phyloP scores from a whole-genome alignment of 2,113 vertebrate genomes.

The Nerophis ophidion region DNA sequence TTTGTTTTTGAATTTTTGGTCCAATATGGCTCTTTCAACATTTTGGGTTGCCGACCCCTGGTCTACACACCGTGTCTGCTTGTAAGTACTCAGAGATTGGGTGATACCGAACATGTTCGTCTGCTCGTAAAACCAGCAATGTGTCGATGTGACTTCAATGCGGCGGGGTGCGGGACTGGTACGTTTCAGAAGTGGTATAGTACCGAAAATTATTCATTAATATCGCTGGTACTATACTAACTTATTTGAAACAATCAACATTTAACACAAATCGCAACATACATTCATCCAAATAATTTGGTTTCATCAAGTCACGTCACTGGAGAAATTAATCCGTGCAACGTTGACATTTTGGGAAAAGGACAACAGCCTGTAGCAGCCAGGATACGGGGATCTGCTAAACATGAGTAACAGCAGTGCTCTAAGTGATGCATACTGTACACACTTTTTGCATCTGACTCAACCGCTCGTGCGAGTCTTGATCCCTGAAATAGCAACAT shows the following conservation, averaged over 20 bases:
- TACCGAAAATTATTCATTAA: no score
- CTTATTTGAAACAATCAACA: constrained; percentile 68
- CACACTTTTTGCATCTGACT: constrained; percentile 32
- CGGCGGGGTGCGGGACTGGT: no score
- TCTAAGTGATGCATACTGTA: constrained; percentile 25
- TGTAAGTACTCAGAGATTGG: no score
- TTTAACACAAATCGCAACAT: constrained; percentile 62
- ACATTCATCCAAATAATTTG: constrained; percentile 63
- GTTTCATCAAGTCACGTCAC: constrained; percentile 52
- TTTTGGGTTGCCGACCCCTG: no score
- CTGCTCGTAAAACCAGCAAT: no score
- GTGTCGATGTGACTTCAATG: no score
- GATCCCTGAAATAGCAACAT: constrained; percentile 44
- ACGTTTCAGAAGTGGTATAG: no score
- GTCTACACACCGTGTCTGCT: no score
- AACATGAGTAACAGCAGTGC: constrained; percentile 30
- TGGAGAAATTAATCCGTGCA: constrained; percentile 44
- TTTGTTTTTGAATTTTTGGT: no score
- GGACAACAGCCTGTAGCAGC: constrained; percentile 32
- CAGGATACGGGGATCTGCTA: constrained; percentile 25
- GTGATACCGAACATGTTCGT: no score
- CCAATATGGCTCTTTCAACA: no score
- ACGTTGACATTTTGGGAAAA: constrained; percentile 42
- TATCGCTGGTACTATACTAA: no score
- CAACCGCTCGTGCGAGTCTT: constrained; percentile 22